phyloP scores from a whole-genome alignment of 2,797 vertebrate genomes.

The Chrysocyon brachyurus region DNA sequence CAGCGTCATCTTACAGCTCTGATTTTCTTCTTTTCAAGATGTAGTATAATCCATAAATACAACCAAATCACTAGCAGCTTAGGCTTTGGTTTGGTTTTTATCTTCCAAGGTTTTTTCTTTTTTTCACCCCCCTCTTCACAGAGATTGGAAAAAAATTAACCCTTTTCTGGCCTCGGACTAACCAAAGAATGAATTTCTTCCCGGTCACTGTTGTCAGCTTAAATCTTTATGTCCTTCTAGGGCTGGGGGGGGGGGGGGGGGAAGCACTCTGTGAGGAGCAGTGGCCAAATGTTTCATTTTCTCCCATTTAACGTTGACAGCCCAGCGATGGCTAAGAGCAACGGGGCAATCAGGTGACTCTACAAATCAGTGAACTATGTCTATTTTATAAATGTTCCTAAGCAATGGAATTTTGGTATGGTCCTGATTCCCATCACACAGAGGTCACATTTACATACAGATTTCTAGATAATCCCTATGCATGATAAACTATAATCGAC shows the following conservation, averaged over 20 bases:
- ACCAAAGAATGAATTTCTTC: slow-evolving; percentile 46
- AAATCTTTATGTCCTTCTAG: background rate
- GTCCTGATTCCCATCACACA: background rate
- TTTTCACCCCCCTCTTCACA: slow-evolving; percentile 82
- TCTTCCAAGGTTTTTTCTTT: slow-evolving; percentile 76
- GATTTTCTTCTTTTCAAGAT: slow-evolving; percentile 90
- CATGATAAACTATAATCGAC: background rate
- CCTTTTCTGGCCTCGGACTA: slow-evolving; percentile 85
- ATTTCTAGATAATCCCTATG: background rate
- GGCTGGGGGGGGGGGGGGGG: background rate
- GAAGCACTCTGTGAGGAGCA: background rate
- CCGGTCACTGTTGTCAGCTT: background rate
- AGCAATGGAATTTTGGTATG: background rate
- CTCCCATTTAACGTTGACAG: background rate
- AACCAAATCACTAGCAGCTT: slow-evolving; percentile 91
- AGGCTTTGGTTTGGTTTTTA: slow-evolving; percentile 89
- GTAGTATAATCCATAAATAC: slow-evolving; percentile 94
- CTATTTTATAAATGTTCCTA: background rate
- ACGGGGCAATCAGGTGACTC: background rate
- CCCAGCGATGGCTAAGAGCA: background rate
- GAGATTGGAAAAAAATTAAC: slow-evolving; percentile 94
- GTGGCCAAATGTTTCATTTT: background rate
- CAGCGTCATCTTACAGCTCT: slow-evolving; percentile 91
- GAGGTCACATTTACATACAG: background rate
- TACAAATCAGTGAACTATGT: background rate